Conservation (phyloP, 2,888 invertebrate species). For the Ptychoptera contaminata region DNA sequence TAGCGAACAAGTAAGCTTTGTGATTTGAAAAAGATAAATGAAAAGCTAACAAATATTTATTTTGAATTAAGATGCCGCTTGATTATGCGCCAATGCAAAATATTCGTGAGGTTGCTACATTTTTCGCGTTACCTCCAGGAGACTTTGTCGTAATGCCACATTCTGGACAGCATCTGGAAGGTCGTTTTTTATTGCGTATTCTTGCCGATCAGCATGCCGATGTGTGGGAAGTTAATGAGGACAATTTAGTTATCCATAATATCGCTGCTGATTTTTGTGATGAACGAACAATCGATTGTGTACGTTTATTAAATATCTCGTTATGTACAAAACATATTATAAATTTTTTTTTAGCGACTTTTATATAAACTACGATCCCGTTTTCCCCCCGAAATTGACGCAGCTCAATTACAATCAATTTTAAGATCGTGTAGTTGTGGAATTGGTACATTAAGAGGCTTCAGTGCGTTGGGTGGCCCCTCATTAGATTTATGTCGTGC, state of each 20-base stretch:
- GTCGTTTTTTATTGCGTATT: slow-evolving; percentile 52
- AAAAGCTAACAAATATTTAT: neutral
- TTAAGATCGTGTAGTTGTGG: slow-evolving; percentile 38
- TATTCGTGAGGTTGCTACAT: slow-evolving; percentile 51
- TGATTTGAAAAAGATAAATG: slow-evolving; percentile 19
- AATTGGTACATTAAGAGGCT: slow-evolving; percentile 22
- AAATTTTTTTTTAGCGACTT: slow-evolving; percentile 9
- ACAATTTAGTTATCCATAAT: slow-evolving; percentile 52
- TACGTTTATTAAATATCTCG: slow-evolving; percentile 19
- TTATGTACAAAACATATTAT: neutral
- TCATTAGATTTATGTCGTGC: slow-evolving; percentile 49
- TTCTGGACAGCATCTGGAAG: slow-evolving; percentile 48
- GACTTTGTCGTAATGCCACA: slow-evolving; percentile 60
- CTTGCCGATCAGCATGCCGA: slow-evolving; percentile 56
- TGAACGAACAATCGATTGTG: slow-evolving; percentile 36
- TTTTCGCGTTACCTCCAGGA: slow-evolving; percentile 58
- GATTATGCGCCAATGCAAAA: slow-evolving; percentile 13
- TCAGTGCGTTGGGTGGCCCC: slow-evolving; percentile 23
- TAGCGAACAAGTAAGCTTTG: slow-evolving; percentile 30
- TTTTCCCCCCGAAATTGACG: slow-evolving; percentile 45
- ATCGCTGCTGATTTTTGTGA: slow-evolving; percentile 43
- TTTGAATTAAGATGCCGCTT: slow-evolving; percentile 10
- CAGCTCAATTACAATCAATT: slow-evolving; percentile 41
- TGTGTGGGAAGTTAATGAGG: slow-evolving; percentile 65
- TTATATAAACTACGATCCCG: slow-evolving; percentile 20